Evolutionary conservation across 2,888 invertebrate genomes (phyloP), one percentile per base, ranked within the genome.

Genomic region (Drosophila nr. perissopoda): DNA sequence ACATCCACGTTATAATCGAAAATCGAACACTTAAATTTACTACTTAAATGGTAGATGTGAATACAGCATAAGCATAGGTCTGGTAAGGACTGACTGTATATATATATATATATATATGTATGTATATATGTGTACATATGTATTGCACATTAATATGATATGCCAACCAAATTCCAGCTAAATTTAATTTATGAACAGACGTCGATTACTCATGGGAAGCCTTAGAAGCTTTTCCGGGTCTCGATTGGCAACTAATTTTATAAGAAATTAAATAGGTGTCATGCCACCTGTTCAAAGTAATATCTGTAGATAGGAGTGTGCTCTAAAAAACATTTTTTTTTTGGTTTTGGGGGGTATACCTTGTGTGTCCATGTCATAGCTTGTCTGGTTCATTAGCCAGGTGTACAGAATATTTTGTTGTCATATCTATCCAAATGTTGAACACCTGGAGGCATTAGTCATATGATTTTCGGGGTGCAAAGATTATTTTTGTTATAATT

Each of bases 371-470:
- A 18, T 77, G 76, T 76, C 77, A 60, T 63, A 69, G 69, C 66
- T 79, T 27, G 53, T 38, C 34, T 80, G 62, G 58, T 59, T 69
- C 69, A 60, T 80, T 69, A 53, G 63, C 71, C 76, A 80, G 81
- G 77, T 77, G 77, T 80, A 80, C 77, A 76, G 66, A 70, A 76
- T 61, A 63, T 70, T 52, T 53, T 64, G 34, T 54, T 54, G 70
- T 67, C 64, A 65, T 69, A 68, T 67, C 58, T 66, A 54, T 27
- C 45, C 18, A 21, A 51, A 31, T 25, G 18, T 57, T 53, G 63
- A 82, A 79, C 79, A 79, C 79, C 79, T 79, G 79, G 60, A 66
- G 40, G 49, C 51, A 73, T 79, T 79, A 82, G 78, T 79, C 79
- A 79, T 79, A 66, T 63, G 67, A 59, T 56, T 68, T 62, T 65